Evolutionary conservation across 2,888 invertebrate genomes (phyloP).

Genomic region (Onthophagus sagittarius): DNA sequence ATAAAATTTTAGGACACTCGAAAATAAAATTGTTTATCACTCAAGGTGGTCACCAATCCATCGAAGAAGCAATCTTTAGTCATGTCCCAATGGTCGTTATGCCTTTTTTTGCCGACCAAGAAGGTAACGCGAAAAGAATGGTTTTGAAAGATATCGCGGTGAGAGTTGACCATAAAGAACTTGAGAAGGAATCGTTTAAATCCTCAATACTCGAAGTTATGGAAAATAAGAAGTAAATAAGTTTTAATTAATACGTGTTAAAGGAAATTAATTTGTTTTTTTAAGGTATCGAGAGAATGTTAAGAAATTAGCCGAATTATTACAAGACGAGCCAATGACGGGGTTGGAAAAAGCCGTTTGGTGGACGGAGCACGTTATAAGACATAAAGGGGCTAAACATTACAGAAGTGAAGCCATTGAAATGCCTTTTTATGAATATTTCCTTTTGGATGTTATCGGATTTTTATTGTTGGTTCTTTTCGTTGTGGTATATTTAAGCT

Average conservation of each 20-base stretch:
- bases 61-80: conserved; percentile 47
- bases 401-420: conserved; percentile 23
- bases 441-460: conserved; percentile 27
- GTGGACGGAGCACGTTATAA: conserved; percentile 30
- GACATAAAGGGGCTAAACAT: conserved; percentile 29
- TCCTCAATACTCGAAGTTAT: conserved; percentile 26
- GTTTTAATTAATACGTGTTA: not conserved
- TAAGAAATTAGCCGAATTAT: conserved; percentile 25
- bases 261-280: not conserved
- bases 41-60: conserved; percentile 50
- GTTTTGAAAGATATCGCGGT: conserved; percentile 21
- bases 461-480: not conserved
- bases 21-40: conserved; percentile 51
- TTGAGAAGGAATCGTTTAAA: conserved; percentile 22
- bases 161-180: conserved; percentile 15
- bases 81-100: conserved; percentile 47
- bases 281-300: conserved; percentile 19
- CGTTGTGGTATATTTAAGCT: not conserved
- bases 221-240: conserved; percentile 25
- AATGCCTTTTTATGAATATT: conserved; percentile 29
- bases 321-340: conserved; percentile 28
- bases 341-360: conserved; percentile 29
- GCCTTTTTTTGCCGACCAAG: conserved; percentile 45
- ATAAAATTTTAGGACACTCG: conserved; percentile 42
- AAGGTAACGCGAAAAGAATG: conserved; percentile 26